phyloP scores from a whole-genome alignment of 2,113 vertebrate genomes.

The Labeo catla region DNA sequence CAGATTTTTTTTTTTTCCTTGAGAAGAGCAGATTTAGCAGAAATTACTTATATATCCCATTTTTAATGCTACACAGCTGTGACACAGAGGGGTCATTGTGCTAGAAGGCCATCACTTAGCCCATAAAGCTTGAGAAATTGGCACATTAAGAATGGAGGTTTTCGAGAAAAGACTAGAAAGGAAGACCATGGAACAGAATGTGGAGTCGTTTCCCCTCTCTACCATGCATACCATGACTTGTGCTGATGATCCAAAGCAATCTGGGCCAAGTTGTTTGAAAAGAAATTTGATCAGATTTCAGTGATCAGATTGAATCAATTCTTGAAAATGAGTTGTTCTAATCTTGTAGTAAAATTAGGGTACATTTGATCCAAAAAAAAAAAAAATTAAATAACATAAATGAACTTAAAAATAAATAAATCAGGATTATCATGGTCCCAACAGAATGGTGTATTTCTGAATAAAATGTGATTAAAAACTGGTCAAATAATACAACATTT shows the following conservation, averaged over 20 bases:
- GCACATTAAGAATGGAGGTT: slow-evolving; percentile 22
- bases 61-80: slow-evolving; percentile 55
- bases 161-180: neutral
- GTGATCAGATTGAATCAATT: neutral
- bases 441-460: too few species aligned
- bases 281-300: neutral
- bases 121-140: slow-evolving; percentile 2
- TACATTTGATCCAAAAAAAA: neutral
- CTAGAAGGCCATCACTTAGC: neutral
- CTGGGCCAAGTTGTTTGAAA: neutral
- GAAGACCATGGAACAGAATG: neutral
- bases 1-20: slow-evolving; percentile 55
- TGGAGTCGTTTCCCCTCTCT: slow-evolving; percentile 18
- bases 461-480: neutral
- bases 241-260: neutral
- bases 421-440: neutral
- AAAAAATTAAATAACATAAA: neutral
- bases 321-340: neutral
- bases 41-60: slow-evolving; percentile 59
- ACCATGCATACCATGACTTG: neutral
- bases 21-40: slow-evolving; percentile 56
- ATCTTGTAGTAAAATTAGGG: neutral
- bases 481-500: neutral
- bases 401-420: too few species aligned
- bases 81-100: slow-evolving; percentile 32